Evolutionary conservation across 2,797 vertebrate genomes (phyloP), one percentile per base, ranked within the genome.

Genomic region (Melanotaenia pygmaea): DNA sequence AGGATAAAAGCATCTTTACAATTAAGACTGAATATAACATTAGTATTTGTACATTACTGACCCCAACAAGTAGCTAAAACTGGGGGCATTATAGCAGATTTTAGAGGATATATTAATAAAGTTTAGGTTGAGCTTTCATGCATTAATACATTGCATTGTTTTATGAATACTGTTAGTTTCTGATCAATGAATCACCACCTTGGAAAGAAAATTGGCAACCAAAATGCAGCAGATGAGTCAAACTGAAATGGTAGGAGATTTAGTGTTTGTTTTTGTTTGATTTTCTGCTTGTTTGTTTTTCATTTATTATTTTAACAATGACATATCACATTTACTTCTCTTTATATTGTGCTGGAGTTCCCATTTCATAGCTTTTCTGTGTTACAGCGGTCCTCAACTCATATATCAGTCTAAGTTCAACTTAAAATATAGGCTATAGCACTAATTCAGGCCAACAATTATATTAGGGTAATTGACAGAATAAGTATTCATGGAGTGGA

Each of bases 1-100:
- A 67, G 51, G 28, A 81, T 77, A 64, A 79, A 82, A 81, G 66
- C 71, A 74, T 83, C 28, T 32, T 59, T 53, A 63, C 58, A 72
- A 77, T 65, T 59, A 67, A 71, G 68, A 69, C 18, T 53, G 70
- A 65, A 56, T 51, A 56, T 53, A 35, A 60, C 28, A 56, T 71
- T 59, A 65, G 59, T 67, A 67, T 81, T 66, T 88, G 57, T 56
- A 47, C 40, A 65, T 67, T 18, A 26, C 11, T 64, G 45, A 67
- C 3, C 22, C 34, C 2, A 57, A 64, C 57, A 53, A 45, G 38
- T 56, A 40, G 70, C 34, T 70, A 45, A 77, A 75, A 73, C 13
- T 22, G 13, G 38, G 30, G 28, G 59, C 58, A 13, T 70, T 47
- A 47, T 28, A 56, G 43, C 80, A 77, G 60, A 68, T 34, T 59